Conservation (phyloP, 2,113 vertebrate species). For the Butorides virescens region DNA sequence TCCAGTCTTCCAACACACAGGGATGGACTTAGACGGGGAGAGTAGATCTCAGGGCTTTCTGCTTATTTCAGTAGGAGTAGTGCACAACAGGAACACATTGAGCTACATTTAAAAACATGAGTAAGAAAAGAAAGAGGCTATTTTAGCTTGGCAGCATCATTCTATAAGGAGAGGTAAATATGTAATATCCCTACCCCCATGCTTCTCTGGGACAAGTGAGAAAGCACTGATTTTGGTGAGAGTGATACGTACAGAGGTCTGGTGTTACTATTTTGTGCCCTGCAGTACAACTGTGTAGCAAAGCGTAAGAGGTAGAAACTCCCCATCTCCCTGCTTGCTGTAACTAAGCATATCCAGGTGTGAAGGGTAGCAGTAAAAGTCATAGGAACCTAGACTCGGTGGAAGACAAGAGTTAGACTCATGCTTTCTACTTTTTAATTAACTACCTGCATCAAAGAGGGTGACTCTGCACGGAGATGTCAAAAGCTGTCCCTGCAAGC, state of each 20-base stretch:
- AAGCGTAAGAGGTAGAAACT: neutral
- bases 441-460: neutral
- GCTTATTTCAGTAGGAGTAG: neutral
- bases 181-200: neutral
- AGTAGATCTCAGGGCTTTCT: neutral
- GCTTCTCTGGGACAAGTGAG: neutral
- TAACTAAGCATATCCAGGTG: neutral
- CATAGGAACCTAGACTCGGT: neutral
- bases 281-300: neutral
- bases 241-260: neutral
- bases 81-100: neutral
- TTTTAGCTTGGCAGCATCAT: neutral
- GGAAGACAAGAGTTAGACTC: neutral
- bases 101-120: neutral
- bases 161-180: neutral
- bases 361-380: neutral
- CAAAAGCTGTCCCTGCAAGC: neutral
- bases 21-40: neutral
- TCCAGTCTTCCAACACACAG: neutral
- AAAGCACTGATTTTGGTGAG: neutral
- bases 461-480: neutral
- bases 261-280: neutral
- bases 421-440: neutral
- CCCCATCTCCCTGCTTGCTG: neutral
- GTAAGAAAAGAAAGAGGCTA: neutral